Conservation (phyloP, 2,113 vertebrate species). For the Siniperca chuatsi region DNA sequence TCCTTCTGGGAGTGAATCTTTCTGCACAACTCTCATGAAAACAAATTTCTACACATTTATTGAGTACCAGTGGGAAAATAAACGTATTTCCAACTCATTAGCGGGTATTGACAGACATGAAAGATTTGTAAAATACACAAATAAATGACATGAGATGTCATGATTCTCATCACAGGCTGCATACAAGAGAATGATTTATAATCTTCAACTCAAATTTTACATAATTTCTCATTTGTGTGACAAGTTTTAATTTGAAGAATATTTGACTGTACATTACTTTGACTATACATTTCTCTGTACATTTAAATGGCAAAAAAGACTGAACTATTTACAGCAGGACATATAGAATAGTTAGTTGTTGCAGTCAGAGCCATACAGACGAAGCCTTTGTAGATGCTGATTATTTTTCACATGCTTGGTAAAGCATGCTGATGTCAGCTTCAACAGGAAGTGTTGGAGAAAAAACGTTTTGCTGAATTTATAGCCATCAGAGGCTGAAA, state of each 20-base stretch:
- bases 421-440: too few relatives aligned
- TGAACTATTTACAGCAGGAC: slow-evolving; percentile 34
- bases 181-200: slow-evolving; percentile 23
- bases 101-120: neutral
- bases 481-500: neutral
- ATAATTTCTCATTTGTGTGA: neutral
- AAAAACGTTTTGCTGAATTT: neutral
- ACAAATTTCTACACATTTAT: too few relatives aligned
- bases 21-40: neutral
- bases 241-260: slow-evolving; percentile 1
- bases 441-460: neutral
- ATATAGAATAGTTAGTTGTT: neutral
- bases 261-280: neutral
- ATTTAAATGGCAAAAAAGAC: slow-evolving; percentile 8
- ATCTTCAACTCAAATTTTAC: neutral
- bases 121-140: slow-evolving; percentile 7
- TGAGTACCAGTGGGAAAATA: slow-evolving; percentile 1
- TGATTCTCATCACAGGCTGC: slow-evolving; percentile 7
- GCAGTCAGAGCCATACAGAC: slow-evolving; percentile 12
- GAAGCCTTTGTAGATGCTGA: neutral
- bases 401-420: neutral
- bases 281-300: slow-evolving; percentile 44
- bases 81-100: slow-evolving; percentile 3
- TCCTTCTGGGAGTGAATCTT: neutral
- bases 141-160: neutral